Conservation (phyloP, 2,888 invertebrate genomes). For the Zaprionus lineosus region DNA sequence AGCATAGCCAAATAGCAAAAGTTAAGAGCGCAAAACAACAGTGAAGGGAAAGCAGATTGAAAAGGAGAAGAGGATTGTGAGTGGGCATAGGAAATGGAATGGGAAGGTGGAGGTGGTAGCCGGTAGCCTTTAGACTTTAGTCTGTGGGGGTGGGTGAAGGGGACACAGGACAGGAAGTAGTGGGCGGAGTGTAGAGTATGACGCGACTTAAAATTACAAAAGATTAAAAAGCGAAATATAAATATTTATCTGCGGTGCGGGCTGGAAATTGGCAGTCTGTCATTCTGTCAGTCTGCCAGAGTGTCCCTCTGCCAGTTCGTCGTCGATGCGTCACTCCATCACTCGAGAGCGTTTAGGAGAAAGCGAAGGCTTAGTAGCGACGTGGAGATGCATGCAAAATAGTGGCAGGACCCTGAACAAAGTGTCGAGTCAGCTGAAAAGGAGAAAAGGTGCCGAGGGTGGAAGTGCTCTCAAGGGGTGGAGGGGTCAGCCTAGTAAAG, state of each 20-base stretch:
- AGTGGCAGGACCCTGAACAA: conserved; percentile 38
- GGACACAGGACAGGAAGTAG: not conserved
- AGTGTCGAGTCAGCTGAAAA: conserved; percentile 19
- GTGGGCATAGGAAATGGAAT: not conserved
- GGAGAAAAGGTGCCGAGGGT: not conserved
- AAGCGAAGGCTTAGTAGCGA: conserved; percentile 14
- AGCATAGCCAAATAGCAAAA: conserved; percentile 74
- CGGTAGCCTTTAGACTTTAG: too few species aligned
- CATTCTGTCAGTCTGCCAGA: conserved; percentile 11
- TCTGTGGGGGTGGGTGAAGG: not conserved
- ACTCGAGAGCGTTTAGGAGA: conserved; percentile 12
- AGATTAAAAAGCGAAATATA: conserved; percentile 79
- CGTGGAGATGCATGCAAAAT: conserved; percentile 63
- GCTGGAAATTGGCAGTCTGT: conserved; percentile 40
- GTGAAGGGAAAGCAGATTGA: not conserved
- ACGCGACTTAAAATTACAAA: conserved; percentile 79
- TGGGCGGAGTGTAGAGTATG: conserved; percentile 28
- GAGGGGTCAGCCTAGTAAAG: not conserved
- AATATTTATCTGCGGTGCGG: conserved; percentile 76
- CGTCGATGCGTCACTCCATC: too few species aligned
- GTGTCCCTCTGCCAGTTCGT: conserved; percentile 14
- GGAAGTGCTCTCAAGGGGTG: not conserved
- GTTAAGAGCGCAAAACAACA: conserved; percentile 54
- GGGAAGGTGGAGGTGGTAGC: too few species aligned
- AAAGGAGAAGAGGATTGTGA: not conserved